A percentile compares a stretch with the other conserved stretches of the same genome.
phyloP scores from a whole-genome alignment of 2,113 vertebrate genomes.

The Callaeas wilsoni region DNA sequence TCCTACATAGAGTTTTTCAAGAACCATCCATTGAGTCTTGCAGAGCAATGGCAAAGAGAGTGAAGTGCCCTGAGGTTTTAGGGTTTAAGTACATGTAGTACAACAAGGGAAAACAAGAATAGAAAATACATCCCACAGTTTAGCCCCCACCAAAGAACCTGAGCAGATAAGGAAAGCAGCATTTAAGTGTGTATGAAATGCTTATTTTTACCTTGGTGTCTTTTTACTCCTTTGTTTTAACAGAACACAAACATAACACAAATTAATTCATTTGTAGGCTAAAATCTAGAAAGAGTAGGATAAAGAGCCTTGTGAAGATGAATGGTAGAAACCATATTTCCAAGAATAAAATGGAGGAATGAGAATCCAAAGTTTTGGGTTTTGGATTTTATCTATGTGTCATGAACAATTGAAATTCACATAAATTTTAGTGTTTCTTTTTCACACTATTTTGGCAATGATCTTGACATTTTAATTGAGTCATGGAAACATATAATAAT shows the following conservation, averaged over 20 bases:
- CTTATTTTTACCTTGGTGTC: neutral
- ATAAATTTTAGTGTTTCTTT: neutral
- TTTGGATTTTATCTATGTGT: neutral
- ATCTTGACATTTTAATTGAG: neutral
- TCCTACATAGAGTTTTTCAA: neutral
- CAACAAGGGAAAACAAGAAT: neutral
- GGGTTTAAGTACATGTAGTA: neutral
- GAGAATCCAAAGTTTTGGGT: neutral
- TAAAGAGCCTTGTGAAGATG: neutral
- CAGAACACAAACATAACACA: fast-evolving
- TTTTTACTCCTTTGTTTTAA: neutral
- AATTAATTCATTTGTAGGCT: neutral
- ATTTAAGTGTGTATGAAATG: neutral
- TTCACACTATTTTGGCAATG: neutral
- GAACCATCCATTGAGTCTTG: neutral
- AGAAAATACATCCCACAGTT: neutral
- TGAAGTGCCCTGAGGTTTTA: neutral
- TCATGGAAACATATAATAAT: neutral
- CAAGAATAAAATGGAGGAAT: neutral
- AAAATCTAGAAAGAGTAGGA: neutral
- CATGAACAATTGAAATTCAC: neutral
- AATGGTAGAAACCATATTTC: neutral
- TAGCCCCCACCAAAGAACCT: neutral
- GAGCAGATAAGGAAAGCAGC: neutral
- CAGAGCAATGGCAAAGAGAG: neutral